Conservation (phyloP, 1,140 invertebrate genomes). For the Macrocentrus cingulum region DNA sequence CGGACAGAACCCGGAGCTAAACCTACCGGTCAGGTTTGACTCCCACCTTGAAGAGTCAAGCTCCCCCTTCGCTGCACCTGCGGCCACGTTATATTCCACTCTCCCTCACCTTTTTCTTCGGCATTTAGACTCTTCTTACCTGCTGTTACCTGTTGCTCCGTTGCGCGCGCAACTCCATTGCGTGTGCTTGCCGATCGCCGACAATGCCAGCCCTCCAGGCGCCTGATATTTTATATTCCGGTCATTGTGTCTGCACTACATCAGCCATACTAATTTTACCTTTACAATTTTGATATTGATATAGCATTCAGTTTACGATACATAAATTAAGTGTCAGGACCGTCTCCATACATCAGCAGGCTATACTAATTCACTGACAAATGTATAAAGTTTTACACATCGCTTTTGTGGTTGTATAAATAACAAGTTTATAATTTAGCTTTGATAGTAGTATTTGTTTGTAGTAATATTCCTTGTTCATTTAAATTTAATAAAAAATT, state of each 20-base stretch:
- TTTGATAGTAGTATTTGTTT: too few species aligned
- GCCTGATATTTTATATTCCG: neutral
- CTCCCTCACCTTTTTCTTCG: slow-evolving; percentile 16
- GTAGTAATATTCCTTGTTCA: too few species aligned
- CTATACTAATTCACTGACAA: too few species aligned
- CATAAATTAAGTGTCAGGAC: too few species aligned
- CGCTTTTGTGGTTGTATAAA: too few species aligned
- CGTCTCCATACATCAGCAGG: too few species aligned
- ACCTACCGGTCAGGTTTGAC: slow-evolving; percentile 42
- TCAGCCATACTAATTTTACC: neutral
- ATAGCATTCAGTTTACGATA: too few species aligned
- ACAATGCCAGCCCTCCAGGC: neutral
- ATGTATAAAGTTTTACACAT: too few species aligned
- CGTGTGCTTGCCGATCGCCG: neutral
- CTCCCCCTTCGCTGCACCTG: slow-evolving; percentile 39
- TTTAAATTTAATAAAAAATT: too few species aligned
- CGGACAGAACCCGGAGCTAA: slow-evolving; percentile 33
- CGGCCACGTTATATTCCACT: slow-evolving; percentile 24
- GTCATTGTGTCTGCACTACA: neutral
- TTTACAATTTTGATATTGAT: too few species aligned
- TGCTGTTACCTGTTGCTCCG: slow-evolving; percentile 47
- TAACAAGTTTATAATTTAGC: too few species aligned
- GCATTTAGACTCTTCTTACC: slow-evolving; percentile 23
- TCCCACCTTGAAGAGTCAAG: slow-evolving; percentile 41
- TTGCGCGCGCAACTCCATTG: slow-evolving; percentile 31